Evolutionary conservation across 2,888 invertebrate genomes (phyloP).

Genomic region (Latrodectus hesperus): DNA sequence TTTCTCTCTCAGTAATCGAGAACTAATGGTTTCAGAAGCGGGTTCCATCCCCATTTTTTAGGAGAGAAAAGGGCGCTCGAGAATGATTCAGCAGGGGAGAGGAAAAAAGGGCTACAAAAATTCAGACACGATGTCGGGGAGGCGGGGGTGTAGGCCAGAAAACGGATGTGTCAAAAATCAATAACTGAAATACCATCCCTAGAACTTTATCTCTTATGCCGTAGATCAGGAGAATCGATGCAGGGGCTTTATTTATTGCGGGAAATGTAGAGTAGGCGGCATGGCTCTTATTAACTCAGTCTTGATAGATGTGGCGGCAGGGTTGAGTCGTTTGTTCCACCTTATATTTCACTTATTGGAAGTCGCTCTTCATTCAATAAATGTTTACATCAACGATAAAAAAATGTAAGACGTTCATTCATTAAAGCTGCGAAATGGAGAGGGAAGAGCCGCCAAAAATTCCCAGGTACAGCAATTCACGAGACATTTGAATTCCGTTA

Average conservation of each 20-base stretch:
- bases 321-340: too few relatives aligned
- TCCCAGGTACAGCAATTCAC: too few relatives aligned
- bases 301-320: neutral
- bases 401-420: too few relatives aligned
- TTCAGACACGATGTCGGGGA: slow-evolving; percentile 47
- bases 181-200: slow-evolving; percentile 66
- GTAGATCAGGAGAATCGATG: slow-evolving; percentile 60
- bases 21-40: neutral
- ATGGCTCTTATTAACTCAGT: neutral
- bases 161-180: slow-evolving; percentile 66
- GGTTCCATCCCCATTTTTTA: neutral
- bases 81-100: neutral
- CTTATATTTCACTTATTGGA: too few relatives aligned
- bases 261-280: slow-evolving; percentile 12
- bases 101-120: slow-evolving; percentile 28
- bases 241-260: slow-evolving; percentile 46
- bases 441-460: too few relatives aligned
- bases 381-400: too few relatives aligned
- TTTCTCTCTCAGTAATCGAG: slow-evolving; percentile 5
- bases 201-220: slow-evolving; percentile 50
- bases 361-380: too few relatives aligned
- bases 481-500: too few relatives aligned
- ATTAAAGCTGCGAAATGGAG: too few relatives aligned
- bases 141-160: slow-evolving; percentile 48
- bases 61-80: too few relatives aligned